Percentiles rank a stretch among this genome's conserved stretches.
These are phyloP conservation scores for Amphipoea lucens DNA, from an alignment of 2,888 invertebrate genomes.

Conservation along the genomic window DNA sequence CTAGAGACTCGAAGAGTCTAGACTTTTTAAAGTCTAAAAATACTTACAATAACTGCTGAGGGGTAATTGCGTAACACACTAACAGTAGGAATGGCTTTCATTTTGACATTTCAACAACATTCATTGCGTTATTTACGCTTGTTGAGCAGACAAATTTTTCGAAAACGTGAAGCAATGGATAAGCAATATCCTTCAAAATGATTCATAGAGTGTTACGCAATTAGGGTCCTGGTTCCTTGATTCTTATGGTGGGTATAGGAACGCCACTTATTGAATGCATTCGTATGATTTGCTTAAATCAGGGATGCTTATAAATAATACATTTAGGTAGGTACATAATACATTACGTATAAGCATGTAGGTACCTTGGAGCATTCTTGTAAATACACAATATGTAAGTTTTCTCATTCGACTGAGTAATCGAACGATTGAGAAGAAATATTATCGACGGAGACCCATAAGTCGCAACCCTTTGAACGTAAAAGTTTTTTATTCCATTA, in stretches of 20 bases:
- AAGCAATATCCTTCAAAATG: neutral
- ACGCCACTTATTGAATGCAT: neutral
- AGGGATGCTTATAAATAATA: neutral
- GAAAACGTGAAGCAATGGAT: neutral
- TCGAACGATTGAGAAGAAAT: slow-evolving; percentile 52
- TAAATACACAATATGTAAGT: slow-evolving; percentile 53
- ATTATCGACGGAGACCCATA: slow-evolving; percentile 34
- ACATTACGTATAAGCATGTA: neutral
- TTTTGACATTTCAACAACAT: neutral
- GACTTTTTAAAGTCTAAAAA: too few species aligned
- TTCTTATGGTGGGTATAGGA: neutral
- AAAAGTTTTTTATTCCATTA: slow-evolving; percentile 54
- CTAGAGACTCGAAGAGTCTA: too few species aligned
- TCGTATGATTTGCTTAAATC: too few species aligned
- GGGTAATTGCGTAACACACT: neutral
- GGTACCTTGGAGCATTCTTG: slow-evolving; percentile 18
- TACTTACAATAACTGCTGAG: neutral
- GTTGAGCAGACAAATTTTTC: neutral
- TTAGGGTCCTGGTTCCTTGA: neutral
- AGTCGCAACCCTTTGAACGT: slow-evolving; percentile 55
- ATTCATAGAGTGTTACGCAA: neutral
- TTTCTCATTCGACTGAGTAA: slow-evolving; percentile 55
- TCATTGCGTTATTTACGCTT: too few species aligned
- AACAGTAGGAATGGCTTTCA: neutral
- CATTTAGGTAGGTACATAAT: neutral